phyloP scores from a whole-genome alignment of 2,113 vertebrate species.

The Mus spicilegus region DNA sequence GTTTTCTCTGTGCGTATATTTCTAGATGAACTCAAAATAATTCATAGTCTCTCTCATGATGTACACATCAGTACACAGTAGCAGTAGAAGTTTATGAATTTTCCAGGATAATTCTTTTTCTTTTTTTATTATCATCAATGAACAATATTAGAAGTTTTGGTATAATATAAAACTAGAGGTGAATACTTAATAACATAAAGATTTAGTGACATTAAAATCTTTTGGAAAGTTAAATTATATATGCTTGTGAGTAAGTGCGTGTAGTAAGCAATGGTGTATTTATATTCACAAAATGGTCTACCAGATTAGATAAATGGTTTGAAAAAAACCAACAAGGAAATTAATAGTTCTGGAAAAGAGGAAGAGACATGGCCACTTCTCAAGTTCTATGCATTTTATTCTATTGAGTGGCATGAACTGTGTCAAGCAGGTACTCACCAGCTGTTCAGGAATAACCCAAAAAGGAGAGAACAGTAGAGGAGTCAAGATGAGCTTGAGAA shows the following conservation, averaged over 20 bases:
- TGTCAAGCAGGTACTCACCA: background rate
- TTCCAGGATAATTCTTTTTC: background rate
- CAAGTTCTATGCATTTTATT: background rate
- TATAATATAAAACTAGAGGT: background rate
- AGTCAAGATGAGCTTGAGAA: conserved; percentile 1
- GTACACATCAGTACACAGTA: background rate
- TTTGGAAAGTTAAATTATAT: background rate
- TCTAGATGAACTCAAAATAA: background rate
- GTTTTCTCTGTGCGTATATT: background rate
- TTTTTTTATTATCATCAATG: background rate
- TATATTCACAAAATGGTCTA: background rate
- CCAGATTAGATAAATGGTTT: background rate
- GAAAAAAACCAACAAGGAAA: conserved; percentile 7
- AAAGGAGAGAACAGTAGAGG: background rate
- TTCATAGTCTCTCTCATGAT: background rate
- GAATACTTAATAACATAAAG: background rate
- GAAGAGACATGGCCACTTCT: background rate
- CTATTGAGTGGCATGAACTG: background rate
- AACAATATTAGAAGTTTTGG: background rate
- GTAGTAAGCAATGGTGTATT: background rate
- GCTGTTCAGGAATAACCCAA: background rate
- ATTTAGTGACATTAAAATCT: background rate
- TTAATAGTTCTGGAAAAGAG: conserved; percentile 10
- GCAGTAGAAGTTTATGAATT: background rate
- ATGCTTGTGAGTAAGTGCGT: background rate